Percentiles rank a stretch among this genome's conserved stretches.
phyloP scores from a whole-genome alignment of 2,888 invertebrate species.

The Drosophila mayaguana region DNA sequence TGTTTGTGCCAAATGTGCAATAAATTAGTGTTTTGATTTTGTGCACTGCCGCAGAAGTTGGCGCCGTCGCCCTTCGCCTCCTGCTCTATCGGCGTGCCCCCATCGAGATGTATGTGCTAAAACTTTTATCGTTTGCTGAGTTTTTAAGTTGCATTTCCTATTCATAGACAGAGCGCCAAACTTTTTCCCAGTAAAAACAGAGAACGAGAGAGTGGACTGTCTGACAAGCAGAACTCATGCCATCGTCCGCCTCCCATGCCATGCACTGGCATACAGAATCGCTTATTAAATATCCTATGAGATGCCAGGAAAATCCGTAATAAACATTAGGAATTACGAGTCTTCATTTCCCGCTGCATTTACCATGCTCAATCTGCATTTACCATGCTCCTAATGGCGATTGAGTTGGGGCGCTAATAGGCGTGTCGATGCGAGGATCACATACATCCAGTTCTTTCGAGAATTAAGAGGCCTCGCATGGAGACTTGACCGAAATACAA shows the following conservation, averaged over 20 bases:
- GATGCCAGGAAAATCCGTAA: constrained; percentile 27
- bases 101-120: constrained; percentile 59
- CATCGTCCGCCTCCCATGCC: constrained; percentile 41
- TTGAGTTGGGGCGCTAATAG: constrained; percentile 43
- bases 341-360: constrained; percentile 23
- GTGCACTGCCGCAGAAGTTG: constrained; percentile 67
- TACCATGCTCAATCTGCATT: constrained; percentile 61
- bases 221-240: constrained; percentile 28
- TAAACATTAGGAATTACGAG: constrained; percentile 69
- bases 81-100: neutral
- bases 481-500: neutral
- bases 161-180: constrained; percentile 68
- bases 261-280: constrained; percentile 60
- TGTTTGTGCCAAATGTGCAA: constrained; percentile 81
- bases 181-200: constrained; percentile 27
- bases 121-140: constrained; percentile 75
- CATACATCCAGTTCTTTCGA: constrained; percentile 41
- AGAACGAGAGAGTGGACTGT: neutral
- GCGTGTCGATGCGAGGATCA: constrained; percentile 66
- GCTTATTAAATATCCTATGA: constrained; percentile 59
- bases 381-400: constrained; percentile 51
- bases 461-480: neutral
- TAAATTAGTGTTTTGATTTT: constrained; percentile 79
- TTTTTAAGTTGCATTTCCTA: constrained; percentile 71
- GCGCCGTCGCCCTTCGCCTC: constrained; percentile 49